These are phyloP conservation scores for Amorpha juglandis DNA, from an alignment of 2,888 invertebrate genomes.

Conservation along the genomic window DNA sequence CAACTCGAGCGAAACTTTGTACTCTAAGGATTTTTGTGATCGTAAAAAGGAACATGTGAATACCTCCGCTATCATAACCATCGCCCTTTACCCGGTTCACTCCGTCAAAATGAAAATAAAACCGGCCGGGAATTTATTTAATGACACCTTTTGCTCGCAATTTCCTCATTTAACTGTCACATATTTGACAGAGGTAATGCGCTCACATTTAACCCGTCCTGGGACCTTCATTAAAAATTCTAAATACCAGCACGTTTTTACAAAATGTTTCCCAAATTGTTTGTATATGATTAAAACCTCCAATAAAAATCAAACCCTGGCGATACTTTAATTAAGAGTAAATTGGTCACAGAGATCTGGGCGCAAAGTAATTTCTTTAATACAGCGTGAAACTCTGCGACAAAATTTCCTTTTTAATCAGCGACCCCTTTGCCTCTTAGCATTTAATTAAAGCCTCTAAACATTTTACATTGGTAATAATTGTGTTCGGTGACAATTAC, in stretches of 20 bases:
- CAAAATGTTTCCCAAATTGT: background rate
- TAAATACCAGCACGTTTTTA: slow-evolving; percentile 12
- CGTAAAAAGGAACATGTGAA: slow-evolving; percentile 61
- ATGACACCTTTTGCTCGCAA: slow-evolving; percentile 35
- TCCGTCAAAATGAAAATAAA: slow-evolving; percentile 46
- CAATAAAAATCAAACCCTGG: slow-evolving; percentile 31
- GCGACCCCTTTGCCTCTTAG: slow-evolving; percentile 50
- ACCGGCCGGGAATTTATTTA: slow-evolving; percentile 49
- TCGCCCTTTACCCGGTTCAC: slow-evolving; percentile 38
- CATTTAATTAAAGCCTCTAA: slow-evolving; percentile 73
- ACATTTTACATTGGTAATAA: slow-evolving; percentile 74
- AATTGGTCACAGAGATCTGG: slow-evolving; percentile 49
- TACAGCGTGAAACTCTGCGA: slow-evolving; percentile 44
- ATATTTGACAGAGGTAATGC: slow-evolving; percentile 20
- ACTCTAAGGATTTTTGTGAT: slow-evolving; percentile 56
- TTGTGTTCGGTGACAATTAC: slow-evolving; percentile 55
- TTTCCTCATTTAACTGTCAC: slow-evolving; percentile 19
- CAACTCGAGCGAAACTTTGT: slow-evolving; percentile 58
- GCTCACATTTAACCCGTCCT: background rate
- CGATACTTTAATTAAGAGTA: slow-evolving; percentile 48
- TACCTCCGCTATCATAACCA: slow-evolving; percentile 55
- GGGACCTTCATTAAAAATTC: slow-evolving; percentile 22
- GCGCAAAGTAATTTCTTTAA: slow-evolving; percentile 59
- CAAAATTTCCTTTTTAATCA: slow-evolving; percentile 63
- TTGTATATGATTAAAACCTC: slow-evolving; percentile 5